Evolutionary conservation across 2,113 vertebrate genomes (phyloP), one percentile per base, ranked within the genome.

Genomic region (Gallinago jamesoni): DNA sequence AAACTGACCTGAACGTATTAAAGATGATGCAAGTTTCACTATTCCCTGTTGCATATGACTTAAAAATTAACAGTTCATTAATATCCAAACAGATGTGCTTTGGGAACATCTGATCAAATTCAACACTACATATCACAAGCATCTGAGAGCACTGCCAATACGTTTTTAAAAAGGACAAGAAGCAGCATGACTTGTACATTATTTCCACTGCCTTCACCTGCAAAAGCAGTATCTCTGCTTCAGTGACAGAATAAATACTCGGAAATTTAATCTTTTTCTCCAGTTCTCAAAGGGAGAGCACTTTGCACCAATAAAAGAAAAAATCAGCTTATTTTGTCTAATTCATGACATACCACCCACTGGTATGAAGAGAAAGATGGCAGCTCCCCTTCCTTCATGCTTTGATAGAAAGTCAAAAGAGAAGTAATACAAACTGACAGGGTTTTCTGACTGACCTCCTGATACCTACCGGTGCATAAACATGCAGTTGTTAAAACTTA

Each of bases 381-480:
- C 39, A 91, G 76, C 39, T 90, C 39, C 64, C 37, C 35, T 93
- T 93, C 47, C 53, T 85, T 96, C 75, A 85, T 92, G 86, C 74
- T 89, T 89, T 96, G 70, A 68, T 53, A 87, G 67, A 94, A 92
- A 96, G 84, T 81, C 85, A 94, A 82, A 53, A 92, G n/a, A 95
- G 63, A 92, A 90, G 69, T 96, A 95, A 96, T 81, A 93, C 60
- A 96, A 96, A 94, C 74, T 96, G 96, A 97, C 93, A 96, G 88
- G 25, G 76, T 95, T 95, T 96, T 92, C 96, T 95, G 94, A 96
- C 91, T 96, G 96, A 96, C 93, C 91, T 96, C 95, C 85, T 83
- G 93, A 96, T 93, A 95, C 87, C 77, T 91, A 93, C 87, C 23
- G 14, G 80, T 95, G 95, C 96, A 97, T 95, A 97, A 95, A 95